Base-by-base conservation (phyloP, 1,140 invertebrate genomes). In the Cylas formicarius region DNA sequence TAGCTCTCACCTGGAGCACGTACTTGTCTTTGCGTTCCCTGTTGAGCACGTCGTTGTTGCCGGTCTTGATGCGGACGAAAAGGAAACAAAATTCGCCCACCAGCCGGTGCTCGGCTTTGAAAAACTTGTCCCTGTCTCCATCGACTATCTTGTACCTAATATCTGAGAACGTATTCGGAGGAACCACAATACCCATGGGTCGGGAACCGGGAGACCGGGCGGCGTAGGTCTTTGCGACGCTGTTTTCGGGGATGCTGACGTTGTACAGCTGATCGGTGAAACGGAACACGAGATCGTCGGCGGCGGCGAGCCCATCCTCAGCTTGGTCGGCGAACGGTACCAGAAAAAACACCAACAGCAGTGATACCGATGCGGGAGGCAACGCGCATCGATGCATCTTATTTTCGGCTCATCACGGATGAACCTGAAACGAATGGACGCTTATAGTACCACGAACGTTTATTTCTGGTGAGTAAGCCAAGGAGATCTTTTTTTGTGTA, bases 51-150 rank as follows among this genome's bases (percentile, higher is more conserved):
- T 83, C 81, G 18, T 81, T 74, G 61, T 87, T 86, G 29, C 82
- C 85, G 18, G 87, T 90, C 58, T 86, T 76, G 44, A 87, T 94
- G 52, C 90, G 73, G 41, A 97, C 79, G 20, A 84, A 72, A 16
- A 97, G 73, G 65, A 97, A 97, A 67, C 84, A 90, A 72, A 95
- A 96, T 69, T 96, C 88, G 14, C 91, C 92, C 8, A 97, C 83
- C 19, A 79, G 67, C 10, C 79, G 72, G 37, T 89, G 81, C 62
- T 95, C 91, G 0, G 88, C 87, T 63, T 92, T 93, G 71, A 97
- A 97, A 61, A 95, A 84, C 59, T 87, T 86, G 42, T 90, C 82
- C 18, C 79, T 76, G 66, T 96, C 89, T 18, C 90, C 90, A 49
- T 75, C 77, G 10, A 82, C 72, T 63, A 97, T 92, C 53, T 82